Base-by-base conservation (phyloP, 2,113 vertebrate species). In the Stercorarius parasiticus region DNA sequence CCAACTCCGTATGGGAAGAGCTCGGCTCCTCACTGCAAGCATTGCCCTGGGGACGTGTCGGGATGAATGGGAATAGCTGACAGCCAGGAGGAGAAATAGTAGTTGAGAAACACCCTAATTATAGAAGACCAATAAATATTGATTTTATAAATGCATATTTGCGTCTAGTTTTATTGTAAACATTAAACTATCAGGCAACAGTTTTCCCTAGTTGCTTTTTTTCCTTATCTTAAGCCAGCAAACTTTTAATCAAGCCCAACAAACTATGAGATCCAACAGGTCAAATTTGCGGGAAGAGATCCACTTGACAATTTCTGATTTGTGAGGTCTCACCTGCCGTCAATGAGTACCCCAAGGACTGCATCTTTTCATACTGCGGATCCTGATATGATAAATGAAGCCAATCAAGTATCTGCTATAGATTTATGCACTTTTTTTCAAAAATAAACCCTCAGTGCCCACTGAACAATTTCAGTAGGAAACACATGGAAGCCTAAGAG, bases 151-250 rank as follows among this genome's bases (percentile, higher is more conserved):
- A 73, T 72, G 78, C 38, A 2, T 12, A 45, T 56, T 88, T 94
- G 82, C 26, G 56, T 50, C 42, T 65, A 53, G 69, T 49, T 98
- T 96, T 95, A 95, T 82, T 92, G 85, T 95, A 97, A 87, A 86
- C 89, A 62, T 62, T 86, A 62, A 58, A 82, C 74, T 64, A 42
- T n/a, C 82, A 25, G 20, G 36, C 50, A 74, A 38, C 84, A 56
- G 27, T 42, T 84, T n/a, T 26, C 2, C 69, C 81, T 47, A 32
- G 53, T 53, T 70, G 13, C 20, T 61, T n/a, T 84, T 66, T 66
- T 83, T 64, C 71, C 50, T 87, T 78, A 47, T 84, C 82, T 84
- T 62, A 82, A 19, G 66, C 36, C 18, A 34, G 29, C 70, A 49
- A 86, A 25, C 73, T 56, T 58, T 59, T 80, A 32, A 94, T 71